Base-by-base conservation (phyloP, 2,888 invertebrate genomes). In the Himalopsyche tibetana region DNA sequence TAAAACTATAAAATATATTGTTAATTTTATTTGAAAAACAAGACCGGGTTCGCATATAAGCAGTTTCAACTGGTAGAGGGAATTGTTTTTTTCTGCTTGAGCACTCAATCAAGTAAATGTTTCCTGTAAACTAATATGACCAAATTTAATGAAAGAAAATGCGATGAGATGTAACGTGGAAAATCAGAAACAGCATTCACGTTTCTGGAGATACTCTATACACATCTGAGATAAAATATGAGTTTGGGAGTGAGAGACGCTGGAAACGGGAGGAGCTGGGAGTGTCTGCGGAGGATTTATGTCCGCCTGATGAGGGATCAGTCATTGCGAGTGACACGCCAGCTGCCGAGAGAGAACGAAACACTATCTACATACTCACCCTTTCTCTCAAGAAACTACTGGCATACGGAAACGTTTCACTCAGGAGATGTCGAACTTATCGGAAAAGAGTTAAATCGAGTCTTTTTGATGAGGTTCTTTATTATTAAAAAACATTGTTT, bases 271-370 rank as follows among this genome's bases (percentile, higher is more conserved):
- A 83, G 88, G 88, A 80, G 86, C 82, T 69, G 83, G 56, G 28
- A 55, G 84, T 83, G 88, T 86, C 86, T 86, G 83, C 81, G 63
- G 82, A 83, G 86, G 86, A 88, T 86, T 88, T 86, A 86, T 86
- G 86, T 81, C 79, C 82, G 82, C 85, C 82, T 85, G 86, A 84
- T 85, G 88, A 74, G 85, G 86, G 86, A 88, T 88, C 88, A 88
- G 83, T 88, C 88, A 88, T 83, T 83, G 86, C 87, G 83, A 74
- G 83, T 86, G 87, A 81, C 51, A 45, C 69, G 83, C 42, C 83
- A 69, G 69, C 74, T 74, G 74, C 74, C 74, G 74, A 74, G 74
- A 74, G 74, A 74, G 74, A 74, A 74, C 74, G 74, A 74, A 74
- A 74, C 74, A 74, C 74, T 74, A 74, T 74, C 74, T 74, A 74